Conservation (phyloP, 2,888 invertebrate genomes). For the Bursaphelenchus okinawaensis region DNA sequence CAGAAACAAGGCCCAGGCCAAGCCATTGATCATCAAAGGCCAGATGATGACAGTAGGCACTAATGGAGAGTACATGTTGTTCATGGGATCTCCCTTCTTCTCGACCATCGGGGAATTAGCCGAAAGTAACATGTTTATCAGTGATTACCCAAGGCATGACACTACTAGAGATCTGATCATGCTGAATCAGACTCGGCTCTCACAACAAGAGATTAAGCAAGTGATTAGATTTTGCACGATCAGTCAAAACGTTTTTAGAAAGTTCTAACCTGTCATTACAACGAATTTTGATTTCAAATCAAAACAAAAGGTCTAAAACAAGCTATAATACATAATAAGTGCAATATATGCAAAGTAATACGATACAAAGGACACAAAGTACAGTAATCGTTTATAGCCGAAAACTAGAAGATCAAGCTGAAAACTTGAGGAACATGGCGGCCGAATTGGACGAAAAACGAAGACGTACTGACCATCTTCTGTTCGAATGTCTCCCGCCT, state of each 20-base stretch:
- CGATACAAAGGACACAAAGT: background rate
- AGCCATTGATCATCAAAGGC: slow-evolving; percentile 23
- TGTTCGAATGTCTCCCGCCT: slow-evolving; percentile 44
- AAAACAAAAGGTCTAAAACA: too few relatives aligned
- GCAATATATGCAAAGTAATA: too few relatives aligned
- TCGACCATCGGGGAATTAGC: slow-evolving; percentile 47
- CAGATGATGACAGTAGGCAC: slow-evolving; percentile 40
- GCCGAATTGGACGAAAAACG: slow-evolving; percentile 41
- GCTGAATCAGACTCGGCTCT: slow-evolving; percentile 51
- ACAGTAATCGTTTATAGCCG: slow-evolving; percentile 33
- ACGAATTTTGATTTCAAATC: background rate
- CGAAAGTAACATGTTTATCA: slow-evolving; percentile 45
- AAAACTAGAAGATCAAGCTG: slow-evolving; percentile 44
- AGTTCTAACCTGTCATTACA: slow-evolving; percentile 3
- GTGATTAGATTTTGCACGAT: background rate
- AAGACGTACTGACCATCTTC: slow-evolving; percentile 36
- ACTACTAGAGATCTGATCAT: slow-evolving; percentile 52
- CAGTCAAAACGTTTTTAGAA: background rate
- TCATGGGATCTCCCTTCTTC: slow-evolving; percentile 47
- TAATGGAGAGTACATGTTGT: slow-evolving; percentile 43
- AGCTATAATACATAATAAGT: too few relatives aligned
- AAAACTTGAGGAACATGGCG: slow-evolving; percentile 40
- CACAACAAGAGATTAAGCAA: slow-evolving; percentile 52
- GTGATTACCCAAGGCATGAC: slow-evolving; percentile 54
- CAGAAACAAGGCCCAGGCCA: slow-evolving; percentile 27